Base-by-base conservation (phyloP, 2,888 invertebrate genomes). In the Tachina lurida region DNA sequence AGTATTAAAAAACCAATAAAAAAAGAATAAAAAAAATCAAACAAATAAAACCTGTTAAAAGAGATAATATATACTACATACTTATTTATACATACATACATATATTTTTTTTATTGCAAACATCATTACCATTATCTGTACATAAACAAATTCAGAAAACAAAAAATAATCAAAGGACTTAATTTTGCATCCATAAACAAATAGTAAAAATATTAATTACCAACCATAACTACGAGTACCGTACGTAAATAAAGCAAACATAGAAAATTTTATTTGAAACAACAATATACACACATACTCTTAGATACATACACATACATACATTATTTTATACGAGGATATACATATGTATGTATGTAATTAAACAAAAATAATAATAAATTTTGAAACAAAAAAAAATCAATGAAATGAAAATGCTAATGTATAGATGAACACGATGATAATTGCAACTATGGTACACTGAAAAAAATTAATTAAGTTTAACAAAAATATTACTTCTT, bases 371-470 rank as follows among this genome's bases (percentile, higher is more conserved):
- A 80, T 43, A 52, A 58, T 54, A 70, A 49, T 2, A 22, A 31
- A 49, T 41, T 49, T 47, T 22, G 15, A 47, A 31, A 31, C 31
- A 58, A 31, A 71, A 49, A 2, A 52, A 78, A 41, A 31, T 19
- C n/a, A 41, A 67, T 31, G 47, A 74, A 41, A 67, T 31, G 47
- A 74, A 65, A 58, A 76, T 67, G 67, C 73, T 65, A 49, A 74
- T 65, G 22, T 45, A 13, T 60, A 60, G 13, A 45, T 0, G 31
- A 77, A 83, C 78, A 75, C 62, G 54, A 75, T 80, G 76, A 80
- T 76, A 68, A 86, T 73, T 83, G 86, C 76, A 80, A 86, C 79
- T 83, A 83, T 80, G 62, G 86, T 86, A 86, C 86, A 83, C 86
- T 86, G 79, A 86, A 54, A 73, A 60, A 31, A 76, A 78, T 52